Base-by-base conservation (phyloP, 2,113 vertebrate species). In the Pipa parva region DNA sequence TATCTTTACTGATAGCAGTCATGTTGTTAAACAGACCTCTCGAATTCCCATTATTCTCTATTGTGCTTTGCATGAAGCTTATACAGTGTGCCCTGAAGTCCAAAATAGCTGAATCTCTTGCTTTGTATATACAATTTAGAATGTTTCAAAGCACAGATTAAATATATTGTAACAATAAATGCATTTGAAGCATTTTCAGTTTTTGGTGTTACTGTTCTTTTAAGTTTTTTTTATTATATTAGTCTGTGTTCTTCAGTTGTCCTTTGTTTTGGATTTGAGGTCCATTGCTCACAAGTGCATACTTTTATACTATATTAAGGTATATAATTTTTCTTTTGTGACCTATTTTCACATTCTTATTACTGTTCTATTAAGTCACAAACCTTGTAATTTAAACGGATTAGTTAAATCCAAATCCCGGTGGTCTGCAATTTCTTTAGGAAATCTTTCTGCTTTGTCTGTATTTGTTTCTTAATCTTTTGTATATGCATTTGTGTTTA, bases 351-450 rank as follows among this genome's bases (percentile, higher is more conserved):
- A 73, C 77, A 73, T 76, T 86, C 74, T 81, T 75, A 69, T 76
- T 77, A 79, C 80, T 84, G 81, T 77, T 73, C 73, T 84, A 87
- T 82, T 79, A 86, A 87, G 76, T 85, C 81, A 77, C 15, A 85
- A 79, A 79, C 77, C 25, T 79, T 76, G 74, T 85, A 84, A 89
- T 86, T 79, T 88, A 88, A 89, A 75, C 88, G 82, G 84, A 85
- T 92, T 89, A 89, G 71, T 63, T 85, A 80, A 87, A 87, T 85
- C 82, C 82, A 83, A 88, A 87, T 89, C 81, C 83, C 65, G 73
- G 78, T 83, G 75, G 80, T 86, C 79, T 84, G 73, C 73, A 85
- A 63, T 84, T 89, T 86, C 75, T 86, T 87, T 78, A 71, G 76
- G 73, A 83, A 81, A 80, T 77, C 75, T 79, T 72, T 77, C 71